A percentile compares a stretch with the other conserved stretches of the same genome.
phyloP scores from a whole-genome alignment of 2,113 vertebrate species.

The Pantherophis guttatus region DNA sequence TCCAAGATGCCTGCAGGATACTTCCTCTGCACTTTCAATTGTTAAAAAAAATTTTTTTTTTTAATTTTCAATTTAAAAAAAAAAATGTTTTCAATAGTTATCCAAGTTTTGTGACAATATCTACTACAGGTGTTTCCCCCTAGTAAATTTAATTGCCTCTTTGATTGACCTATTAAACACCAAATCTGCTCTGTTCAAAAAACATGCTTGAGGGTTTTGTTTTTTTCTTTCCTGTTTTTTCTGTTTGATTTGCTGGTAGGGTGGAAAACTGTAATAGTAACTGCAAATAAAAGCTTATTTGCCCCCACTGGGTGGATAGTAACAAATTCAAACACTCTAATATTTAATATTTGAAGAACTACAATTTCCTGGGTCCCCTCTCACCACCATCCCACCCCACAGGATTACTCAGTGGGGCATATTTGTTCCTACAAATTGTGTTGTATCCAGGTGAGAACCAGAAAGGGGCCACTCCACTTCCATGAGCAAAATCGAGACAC shows the following conservation, averaged over 20 bases:
- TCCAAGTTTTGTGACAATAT: background rate
- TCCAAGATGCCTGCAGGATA: background rate
- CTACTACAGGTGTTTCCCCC: background rate
- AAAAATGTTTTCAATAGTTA: background rate
- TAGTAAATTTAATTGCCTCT: background rate
- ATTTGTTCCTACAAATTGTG: background rate
- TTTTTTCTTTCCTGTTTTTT: background rate
- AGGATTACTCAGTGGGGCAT: background rate
- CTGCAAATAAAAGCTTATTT: background rate
- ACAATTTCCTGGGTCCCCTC: background rate
- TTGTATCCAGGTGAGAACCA: background rate
- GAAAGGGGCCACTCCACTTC: background rate
- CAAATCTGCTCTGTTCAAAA: background rate
- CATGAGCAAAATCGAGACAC: background rate
- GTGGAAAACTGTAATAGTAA: background rate
- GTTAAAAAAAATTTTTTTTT: background rate
- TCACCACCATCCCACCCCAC: background rate
- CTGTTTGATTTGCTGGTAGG: background rate
- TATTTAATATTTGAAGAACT: background rate
- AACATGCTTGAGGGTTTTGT: background rate
- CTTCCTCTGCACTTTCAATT: background rate
- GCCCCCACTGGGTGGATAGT: background rate
- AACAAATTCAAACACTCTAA: background rate
- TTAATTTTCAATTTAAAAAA: too few relatives aligned
- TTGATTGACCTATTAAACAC: background rate